Conservation (phyloP, 2,113 vertebrate genomes). For the Notarius quadriscutis region DNA sequence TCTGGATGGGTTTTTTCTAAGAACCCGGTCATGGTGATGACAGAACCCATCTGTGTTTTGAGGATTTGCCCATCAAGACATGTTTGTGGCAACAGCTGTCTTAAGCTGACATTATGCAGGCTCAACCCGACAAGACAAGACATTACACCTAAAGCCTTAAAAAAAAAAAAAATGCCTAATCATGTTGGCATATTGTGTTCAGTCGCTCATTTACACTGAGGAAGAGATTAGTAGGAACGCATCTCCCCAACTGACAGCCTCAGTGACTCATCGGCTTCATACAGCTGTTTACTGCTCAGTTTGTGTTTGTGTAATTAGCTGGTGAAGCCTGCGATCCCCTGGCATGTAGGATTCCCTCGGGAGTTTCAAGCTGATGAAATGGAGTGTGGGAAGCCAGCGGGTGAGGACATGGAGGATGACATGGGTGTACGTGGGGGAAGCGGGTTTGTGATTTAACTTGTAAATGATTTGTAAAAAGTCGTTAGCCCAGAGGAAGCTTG, state of each 20-base stretch:
- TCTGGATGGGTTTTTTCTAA: not conserved
- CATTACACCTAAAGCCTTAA: not conserved
- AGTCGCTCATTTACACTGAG: not conserved
- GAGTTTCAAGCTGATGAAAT: not conserved
- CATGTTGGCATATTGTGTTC: not conserved
- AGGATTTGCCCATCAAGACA: not conserved
- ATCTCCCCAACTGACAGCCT: not conserved
- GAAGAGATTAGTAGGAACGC: not conserved
- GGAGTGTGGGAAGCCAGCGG: not conserved
- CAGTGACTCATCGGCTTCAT: constrained; percentile 13
- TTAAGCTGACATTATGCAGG: not conserved
- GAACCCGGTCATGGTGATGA: not conserved
- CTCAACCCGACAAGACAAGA: not conserved
- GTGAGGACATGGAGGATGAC: not conserved
- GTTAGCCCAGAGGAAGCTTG: not conserved
- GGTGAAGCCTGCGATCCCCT: not conserved
- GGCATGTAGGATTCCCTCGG: not conserved
- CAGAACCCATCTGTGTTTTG: not conserved
- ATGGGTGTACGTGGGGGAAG: not conserved
- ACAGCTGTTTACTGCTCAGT: not conserved
- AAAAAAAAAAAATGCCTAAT: not conserved
- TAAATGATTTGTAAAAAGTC: constrained; percentile 9
- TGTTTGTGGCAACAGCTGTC: not conserved
- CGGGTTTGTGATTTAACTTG: constrained; percentile 12
- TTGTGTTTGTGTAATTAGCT: not conserved